Conservation (phyloP, 2,113 vertebrate genomes). For the Corythornis vintsioides region DNA sequence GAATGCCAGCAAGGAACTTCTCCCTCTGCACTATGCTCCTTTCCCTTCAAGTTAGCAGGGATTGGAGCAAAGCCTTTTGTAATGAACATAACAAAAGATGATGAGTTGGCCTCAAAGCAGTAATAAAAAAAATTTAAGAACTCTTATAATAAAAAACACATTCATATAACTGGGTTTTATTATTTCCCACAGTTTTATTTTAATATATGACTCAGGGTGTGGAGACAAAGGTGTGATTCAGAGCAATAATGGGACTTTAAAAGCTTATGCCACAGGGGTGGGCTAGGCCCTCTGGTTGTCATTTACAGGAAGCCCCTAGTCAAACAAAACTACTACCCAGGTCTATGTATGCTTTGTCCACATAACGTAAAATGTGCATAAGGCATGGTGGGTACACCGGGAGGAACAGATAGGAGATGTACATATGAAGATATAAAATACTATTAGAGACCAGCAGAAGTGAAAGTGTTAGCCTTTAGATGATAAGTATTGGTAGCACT, state of each 20-base stretch:
- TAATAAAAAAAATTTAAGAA: slow-evolving; percentile 46
- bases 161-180: slow-evolving; percentile 61
- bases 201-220: slow-evolving; percentile 56
- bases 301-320: slow-evolving; percentile 24
- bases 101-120: slow-evolving; percentile 58
- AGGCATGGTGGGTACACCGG: background rate
- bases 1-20: slow-evolving; percentile 3
- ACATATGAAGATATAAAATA: background rate
- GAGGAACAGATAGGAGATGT: background rate
- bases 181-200: slow-evolving; percentile 71
- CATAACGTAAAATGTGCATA: background rate
- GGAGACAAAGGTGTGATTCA: slow-evolving; percentile 66
- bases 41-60: slow-evolving; percentile 12
- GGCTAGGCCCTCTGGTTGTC: slow-evolving; percentile 20
- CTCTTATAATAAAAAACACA: slow-evolving; percentile 51
- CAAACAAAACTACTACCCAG: background rate
- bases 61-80: slow-evolving; percentile 41
- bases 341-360: background rate
- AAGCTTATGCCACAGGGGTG: slow-evolving; percentile 22
- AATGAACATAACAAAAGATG: slow-evolving; percentile 53
- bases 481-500: background rate
- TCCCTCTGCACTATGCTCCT: background rate
- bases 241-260: slow-evolving; percentile 51
- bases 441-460: background rate
- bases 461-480: background rate